Percentiles rank a stretch among this genome's conserved stretches.
These are phyloP conservation scores for Liasis olivaceus DNA, from an alignment of 2,797 vertebrate species.

Conservation along the genomic window DNA sequence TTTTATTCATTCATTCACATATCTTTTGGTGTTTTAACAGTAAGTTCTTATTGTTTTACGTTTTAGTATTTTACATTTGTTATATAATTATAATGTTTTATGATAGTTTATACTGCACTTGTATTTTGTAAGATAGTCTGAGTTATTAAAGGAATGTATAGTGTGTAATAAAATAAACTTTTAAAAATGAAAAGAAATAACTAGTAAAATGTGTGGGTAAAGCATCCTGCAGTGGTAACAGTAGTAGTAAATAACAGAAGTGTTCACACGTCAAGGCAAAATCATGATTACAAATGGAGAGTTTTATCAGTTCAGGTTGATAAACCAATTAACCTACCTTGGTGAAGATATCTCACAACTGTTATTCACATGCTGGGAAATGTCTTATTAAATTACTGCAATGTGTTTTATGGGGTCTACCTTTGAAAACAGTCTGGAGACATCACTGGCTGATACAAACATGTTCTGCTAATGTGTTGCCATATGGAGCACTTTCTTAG, in stretches of 20 bases:
- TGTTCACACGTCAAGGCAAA: background rate
- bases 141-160: background rate
- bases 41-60: background rate
- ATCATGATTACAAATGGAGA: fast-evolving
- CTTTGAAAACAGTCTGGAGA: background rate
- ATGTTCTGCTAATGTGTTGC: background rate
- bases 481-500: background rate
- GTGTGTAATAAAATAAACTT: background rate
- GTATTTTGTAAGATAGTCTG: background rate
- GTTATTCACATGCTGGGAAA: background rate
- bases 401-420: background rate
- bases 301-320: background rate
- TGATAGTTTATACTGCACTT: background rate
- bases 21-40: background rate
- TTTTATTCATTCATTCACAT: background rate
- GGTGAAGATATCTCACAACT: background rate
- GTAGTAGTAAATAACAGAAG: background rate
- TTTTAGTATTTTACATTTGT: background rate
- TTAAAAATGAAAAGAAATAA: background rate
- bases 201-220: background rate
- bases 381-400: background rate
- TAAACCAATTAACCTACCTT: background rate
- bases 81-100: background rate
- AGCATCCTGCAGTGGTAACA: background rate
- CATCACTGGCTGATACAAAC: background rate